Conservation (phyloP, 2,888 invertebrate genomes). For the Steinernema scapterisci region DNA sequence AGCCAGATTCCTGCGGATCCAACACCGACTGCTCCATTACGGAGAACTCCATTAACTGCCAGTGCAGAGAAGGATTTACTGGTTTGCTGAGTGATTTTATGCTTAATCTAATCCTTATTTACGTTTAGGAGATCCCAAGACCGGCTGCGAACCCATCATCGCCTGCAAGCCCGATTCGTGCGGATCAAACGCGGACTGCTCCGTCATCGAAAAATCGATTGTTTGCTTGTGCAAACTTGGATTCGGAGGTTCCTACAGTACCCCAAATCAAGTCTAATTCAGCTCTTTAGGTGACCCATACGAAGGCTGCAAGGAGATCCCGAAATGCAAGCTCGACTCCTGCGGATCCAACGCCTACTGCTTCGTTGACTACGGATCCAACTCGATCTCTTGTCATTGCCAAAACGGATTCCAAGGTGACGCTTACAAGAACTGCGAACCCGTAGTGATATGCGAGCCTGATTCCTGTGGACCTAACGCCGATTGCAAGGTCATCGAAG, state of each 20-base stretch:
- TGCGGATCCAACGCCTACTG: not conserved
- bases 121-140: too few species aligned
- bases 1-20: not conserved
- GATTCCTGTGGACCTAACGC: not conserved
- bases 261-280: not conserved
- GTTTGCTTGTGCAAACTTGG: not conserved
- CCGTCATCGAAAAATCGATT: not conserved
- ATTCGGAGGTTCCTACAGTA: not conserved
- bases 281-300: not conserved
- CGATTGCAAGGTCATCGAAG: not conserved
- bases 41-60: not conserved
- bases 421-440: too few species aligned
- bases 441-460: not conserved
- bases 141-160: too few species aligned
- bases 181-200: not conserved
- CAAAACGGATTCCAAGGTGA: not conserved
- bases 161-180: not conserved
- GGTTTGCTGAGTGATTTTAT: too few species aligned
- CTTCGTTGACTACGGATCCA: not conserved
- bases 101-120: too few species aligned
- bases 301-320: not conserved
- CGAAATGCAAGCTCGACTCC: not conserved
- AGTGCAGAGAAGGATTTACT: not conserved
- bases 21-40: not conserved
- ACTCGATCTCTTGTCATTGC: not conserved